phyloP scores from a whole-genome alignment of 1,140 invertebrate genomes.

The Penaeus japonicus region DNA sequence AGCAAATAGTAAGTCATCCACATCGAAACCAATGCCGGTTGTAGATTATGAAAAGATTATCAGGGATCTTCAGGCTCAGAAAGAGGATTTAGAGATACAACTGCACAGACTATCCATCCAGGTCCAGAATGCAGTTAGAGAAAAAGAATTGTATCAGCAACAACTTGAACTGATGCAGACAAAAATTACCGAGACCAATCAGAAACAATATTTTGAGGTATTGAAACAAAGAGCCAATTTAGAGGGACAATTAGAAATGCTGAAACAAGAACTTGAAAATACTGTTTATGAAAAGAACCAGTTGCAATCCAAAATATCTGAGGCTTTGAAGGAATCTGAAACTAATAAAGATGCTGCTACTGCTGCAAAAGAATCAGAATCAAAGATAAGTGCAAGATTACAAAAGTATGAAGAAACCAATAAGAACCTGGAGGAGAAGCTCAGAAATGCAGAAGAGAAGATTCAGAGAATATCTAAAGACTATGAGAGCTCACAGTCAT shows the following conservation, averaged over 20 bases:
- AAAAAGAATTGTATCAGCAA: constrained; percentile 51
- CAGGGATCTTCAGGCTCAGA: constrained; percentile 36
- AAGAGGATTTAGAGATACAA: constrained; percentile 52
- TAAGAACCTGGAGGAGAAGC: constrained; percentile 20
- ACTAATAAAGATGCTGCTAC: not conserved
- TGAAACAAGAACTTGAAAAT: constrained; percentile 51
- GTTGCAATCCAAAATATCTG: constrained; percentile 16
- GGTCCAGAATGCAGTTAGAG: constrained; percentile 54
- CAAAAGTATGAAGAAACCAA: constrained; percentile 39
- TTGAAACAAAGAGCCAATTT: constrained; percentile 48
- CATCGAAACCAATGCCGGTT: constrained; percentile 14
- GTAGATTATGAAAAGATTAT: constrained; percentile 45
- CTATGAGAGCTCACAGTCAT: not conserved
- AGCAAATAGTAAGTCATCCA: constrained; percentile 15
- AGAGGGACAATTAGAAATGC: constrained; percentile 45
- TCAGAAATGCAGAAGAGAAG: not conserved
- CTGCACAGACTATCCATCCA: constrained; percentile 51
- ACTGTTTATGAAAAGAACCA: constrained; percentile 34
- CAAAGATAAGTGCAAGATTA: constrained; percentile 19
- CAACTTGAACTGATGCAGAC: constrained; percentile 52
- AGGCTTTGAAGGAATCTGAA: constrained; percentile 19
- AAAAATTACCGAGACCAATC: constrained; percentile 50
- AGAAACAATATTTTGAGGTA: constrained; percentile 54
- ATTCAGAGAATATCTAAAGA: constrained; percentile 16
- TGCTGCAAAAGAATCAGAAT: constrained; percentile 32